Evolutionary conservation across 2,888 invertebrate genomes (phyloP).

Genomic region (Drosophila greeni): DNA sequence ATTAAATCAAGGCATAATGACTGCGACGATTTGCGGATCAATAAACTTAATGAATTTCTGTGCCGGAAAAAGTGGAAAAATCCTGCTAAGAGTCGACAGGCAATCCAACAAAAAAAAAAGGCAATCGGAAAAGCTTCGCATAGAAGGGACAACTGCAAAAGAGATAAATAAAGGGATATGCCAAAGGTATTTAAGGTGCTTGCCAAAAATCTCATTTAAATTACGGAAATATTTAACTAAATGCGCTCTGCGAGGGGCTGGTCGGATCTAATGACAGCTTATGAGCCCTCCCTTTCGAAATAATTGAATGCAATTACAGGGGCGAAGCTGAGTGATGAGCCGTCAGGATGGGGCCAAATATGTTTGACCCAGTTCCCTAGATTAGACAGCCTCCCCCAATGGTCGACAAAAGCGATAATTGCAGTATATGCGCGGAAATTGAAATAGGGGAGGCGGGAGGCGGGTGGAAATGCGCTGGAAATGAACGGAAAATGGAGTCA

Average conservation of each 20-base stretch:
- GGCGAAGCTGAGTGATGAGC: conserved; percentile 32
- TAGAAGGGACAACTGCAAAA: neutral
- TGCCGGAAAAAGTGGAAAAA: conserved; percentile 18
- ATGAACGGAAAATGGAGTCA: conserved; percentile 24
- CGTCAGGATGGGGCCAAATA: conserved; percentile 52
- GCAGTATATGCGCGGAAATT: conserved; percentile 68
- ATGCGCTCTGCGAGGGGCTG: conserved; percentile 35
- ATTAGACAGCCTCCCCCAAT: conserved; percentile 23
- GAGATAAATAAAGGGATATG: conserved; percentile 8
- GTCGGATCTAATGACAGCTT: conserved; percentile 10
- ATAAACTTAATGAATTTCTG: conserved; percentile 51
- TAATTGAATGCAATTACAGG: conserved; percentile 69
- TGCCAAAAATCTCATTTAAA: conserved; percentile 56
- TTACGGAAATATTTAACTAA: conserved; percentile 62
- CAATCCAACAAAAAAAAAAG: conserved; percentile 41
- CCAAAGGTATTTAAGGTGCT: conserved; percentile 4
- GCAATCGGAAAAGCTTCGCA: conserved; percentile 13
- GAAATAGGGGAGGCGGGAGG: conserved; percentile 42
- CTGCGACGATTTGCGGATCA: conserved; percentile 48
- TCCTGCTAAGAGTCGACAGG: neutral
- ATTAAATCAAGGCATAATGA: conserved; percentile 54
- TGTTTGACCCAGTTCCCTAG: conserved; percentile 65
- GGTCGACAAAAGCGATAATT: conserved; percentile 50
- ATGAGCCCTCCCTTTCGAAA: conserved; percentile 32
- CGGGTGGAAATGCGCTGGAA: conserved; percentile 20